Percentiles rank a stretch among this genome's conserved stretches.
Evolutionary conservation across 2,888 invertebrate species (phyloP).

Genomic region (Crossocerus cetratus): DNA sequence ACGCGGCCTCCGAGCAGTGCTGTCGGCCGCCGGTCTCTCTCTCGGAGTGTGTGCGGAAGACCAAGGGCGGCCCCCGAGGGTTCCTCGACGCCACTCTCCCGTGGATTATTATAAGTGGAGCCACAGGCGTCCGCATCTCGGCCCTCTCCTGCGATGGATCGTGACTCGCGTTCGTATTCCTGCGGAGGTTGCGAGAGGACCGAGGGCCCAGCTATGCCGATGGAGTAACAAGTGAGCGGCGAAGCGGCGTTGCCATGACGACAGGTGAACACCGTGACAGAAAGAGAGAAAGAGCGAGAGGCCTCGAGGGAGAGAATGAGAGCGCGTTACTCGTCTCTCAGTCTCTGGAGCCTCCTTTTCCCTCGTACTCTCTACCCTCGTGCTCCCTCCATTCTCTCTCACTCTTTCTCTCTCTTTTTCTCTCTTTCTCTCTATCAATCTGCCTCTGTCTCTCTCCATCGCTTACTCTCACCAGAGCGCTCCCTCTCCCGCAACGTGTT

Average conservation of each 20-base stretch:
- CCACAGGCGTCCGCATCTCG: conserved; percentile 48
- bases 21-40: too few relatives aligned
- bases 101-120: conserved; percentile 38
- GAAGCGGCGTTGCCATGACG: conserved; percentile 76
- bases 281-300: conserved; percentile 28
- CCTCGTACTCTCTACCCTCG: conserved; percentile 3
- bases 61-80: conserved; percentile 31
- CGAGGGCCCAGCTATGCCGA: conserved; percentile 69
- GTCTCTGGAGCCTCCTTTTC: conserved; percentile 14
- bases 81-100: conserved; percentile 25
- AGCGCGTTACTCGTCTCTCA: conserved; percentile 27
- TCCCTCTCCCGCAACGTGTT: too few relatives aligned
- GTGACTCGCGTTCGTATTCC: conserved; percentile 65
- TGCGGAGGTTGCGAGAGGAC: conserved; percentile 71
- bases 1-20: too few relatives aligned
- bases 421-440: neutral
- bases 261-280: conserved; percentile 74
- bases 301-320: conserved; percentile 43
- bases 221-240: conserved; percentile 77
- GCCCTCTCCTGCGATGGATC: conserved; percentile 65
- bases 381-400: neutral
- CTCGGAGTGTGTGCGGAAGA: conserved; percentile 8
- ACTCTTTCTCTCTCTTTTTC: neutral
- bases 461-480: conserved; percentile 8
- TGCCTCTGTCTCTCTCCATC: conserved; percentile 6